Evolutionary conservation across 2,888 invertebrate species (phyloP).

Genomic region (Gandaritis pyraliata): DNA sequence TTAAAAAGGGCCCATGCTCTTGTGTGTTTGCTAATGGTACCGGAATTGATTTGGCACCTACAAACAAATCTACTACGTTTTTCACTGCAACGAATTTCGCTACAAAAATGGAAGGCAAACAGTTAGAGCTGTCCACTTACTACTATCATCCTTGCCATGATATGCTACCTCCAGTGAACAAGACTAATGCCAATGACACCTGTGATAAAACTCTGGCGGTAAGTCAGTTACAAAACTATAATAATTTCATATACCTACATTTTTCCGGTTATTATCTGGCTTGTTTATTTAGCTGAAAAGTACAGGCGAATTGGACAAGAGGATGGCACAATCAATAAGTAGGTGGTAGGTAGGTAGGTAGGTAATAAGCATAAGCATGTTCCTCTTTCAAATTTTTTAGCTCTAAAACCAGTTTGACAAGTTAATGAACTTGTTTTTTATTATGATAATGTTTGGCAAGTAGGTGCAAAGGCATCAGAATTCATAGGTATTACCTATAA

Average conservation of each 20-base stretch:
- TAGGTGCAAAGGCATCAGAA: background rate
- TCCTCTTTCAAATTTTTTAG: background rate
- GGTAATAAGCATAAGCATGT: too few species aligned
- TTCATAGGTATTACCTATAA: background rate
- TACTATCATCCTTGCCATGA: conserved; percentile 76
- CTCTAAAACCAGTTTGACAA: background rate
- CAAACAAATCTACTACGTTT: conserved; percentile 56
- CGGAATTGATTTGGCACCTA: conserved; percentile 72
- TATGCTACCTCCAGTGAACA: conserved; percentile 44
- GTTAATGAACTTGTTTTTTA: conserved; percentile 2
- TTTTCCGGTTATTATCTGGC: conserved; percentile 3
- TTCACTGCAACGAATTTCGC: conserved; percentile 57
- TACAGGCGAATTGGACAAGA: background rate
- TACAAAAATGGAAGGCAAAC: conserved; percentile 46
- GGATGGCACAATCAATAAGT: background rate
- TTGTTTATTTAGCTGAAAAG: conserved; percentile 14
- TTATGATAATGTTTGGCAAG: background rate
- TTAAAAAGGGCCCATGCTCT: conserved; percentile 64
- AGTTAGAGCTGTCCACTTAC: conserved; percentile 62
- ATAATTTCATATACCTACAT: conserved; percentile 28
- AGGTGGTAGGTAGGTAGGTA: too few species aligned
- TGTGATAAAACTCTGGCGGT: conserved; percentile 59
- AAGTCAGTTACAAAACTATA: conserved; percentile 44
- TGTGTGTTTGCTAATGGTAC: conserved; percentile 79
- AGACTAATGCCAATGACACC: conserved; percentile 50